These are phyloP conservation scores for Bellardia pandia DNA, from an alignment of 2,888 invertebrate genomes.

Conservation along the genomic window DNA sequence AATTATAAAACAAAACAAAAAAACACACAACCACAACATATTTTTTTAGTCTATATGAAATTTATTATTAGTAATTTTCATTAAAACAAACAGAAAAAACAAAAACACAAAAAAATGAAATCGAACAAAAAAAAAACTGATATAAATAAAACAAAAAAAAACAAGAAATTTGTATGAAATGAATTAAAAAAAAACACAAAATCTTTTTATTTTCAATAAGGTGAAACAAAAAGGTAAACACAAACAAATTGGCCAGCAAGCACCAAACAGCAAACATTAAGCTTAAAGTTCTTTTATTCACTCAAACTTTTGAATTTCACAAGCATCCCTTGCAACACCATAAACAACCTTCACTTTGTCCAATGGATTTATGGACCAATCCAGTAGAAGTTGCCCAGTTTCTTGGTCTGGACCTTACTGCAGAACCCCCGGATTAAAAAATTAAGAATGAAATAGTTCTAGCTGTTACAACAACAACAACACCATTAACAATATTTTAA, in stretches of 20 bases:
- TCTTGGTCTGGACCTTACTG: too few relatives aligned
- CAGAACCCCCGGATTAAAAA: too few relatives aligned
- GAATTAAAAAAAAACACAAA: conserved; percentile 78
- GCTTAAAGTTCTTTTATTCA: too few relatives aligned
- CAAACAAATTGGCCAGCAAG: not conserved
- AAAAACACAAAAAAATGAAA: conserved; percentile 77
- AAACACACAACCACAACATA: conserved; percentile 70
- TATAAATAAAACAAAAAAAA: conserved; percentile 77
- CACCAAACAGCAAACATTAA: too few relatives aligned
- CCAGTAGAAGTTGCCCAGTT: too few relatives aligned
- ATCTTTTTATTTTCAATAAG: conserved; percentile 66
- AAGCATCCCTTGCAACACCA: too few relatives aligned
- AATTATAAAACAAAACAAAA: conserved; percentile 56
- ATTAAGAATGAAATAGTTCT: too few relatives aligned
- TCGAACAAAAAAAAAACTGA: conserved; percentile 76
- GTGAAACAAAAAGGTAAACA: not conserved
- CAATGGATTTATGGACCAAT: too few relatives aligned
- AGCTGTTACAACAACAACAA: too few relatives aligned
- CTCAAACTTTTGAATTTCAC: too few relatives aligned
- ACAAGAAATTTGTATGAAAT: conserved; percentile 82
- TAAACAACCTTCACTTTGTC: too few relatives aligned
- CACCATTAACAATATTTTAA: too few relatives aligned
- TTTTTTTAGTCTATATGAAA: conserved; percentile 79
- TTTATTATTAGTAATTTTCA: conserved; percentile 75
- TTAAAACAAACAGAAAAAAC: conserved; percentile 70